These are phyloP conservation scores for Diarsia rubi DNA, from an alignment of 2,888 invertebrate genomes.

Conservation along the genomic window DNA sequence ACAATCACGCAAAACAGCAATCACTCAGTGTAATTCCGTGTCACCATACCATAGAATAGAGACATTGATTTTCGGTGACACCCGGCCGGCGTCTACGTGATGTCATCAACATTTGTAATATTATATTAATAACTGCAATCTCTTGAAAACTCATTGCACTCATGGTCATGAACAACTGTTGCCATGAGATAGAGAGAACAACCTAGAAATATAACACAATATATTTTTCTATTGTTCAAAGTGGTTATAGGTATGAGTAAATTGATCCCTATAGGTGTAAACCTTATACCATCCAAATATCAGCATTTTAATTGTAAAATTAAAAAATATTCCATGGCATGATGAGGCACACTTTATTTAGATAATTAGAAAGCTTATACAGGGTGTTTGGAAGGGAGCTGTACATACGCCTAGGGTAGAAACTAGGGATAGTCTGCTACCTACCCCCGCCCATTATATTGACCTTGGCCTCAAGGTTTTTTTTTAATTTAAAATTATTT, in stretches of 20 bases:
- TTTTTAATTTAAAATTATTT: too few species aligned
- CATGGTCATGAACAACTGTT: background rate
- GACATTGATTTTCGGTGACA: background rate
- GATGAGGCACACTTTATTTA: background rate
- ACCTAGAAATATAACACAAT: background rate
- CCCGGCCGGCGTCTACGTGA: background rate
- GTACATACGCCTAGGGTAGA: too few species aligned
- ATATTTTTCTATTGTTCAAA: background rate
- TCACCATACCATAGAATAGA: background rate
- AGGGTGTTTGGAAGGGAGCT: too few species aligned
- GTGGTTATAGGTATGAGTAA: background rate
- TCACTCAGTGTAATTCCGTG: background rate
- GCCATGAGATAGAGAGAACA: background rate
- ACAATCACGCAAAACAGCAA: background rate
- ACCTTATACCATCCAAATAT: background rate
- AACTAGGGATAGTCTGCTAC: too few species aligned
- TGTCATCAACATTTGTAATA: background rate
- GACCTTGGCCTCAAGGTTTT: too few species aligned
- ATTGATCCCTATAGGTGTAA: background rate
- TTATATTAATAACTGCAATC: background rate
- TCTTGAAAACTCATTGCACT: background rate
- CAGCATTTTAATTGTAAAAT: background rate
- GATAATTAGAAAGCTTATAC: background rate
- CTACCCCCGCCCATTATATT: too few species aligned
- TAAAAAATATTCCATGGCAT: background rate